Base-by-base conservation (phyloP, 2,888 invertebrate genomes). In the Sycophila texana region DNA sequence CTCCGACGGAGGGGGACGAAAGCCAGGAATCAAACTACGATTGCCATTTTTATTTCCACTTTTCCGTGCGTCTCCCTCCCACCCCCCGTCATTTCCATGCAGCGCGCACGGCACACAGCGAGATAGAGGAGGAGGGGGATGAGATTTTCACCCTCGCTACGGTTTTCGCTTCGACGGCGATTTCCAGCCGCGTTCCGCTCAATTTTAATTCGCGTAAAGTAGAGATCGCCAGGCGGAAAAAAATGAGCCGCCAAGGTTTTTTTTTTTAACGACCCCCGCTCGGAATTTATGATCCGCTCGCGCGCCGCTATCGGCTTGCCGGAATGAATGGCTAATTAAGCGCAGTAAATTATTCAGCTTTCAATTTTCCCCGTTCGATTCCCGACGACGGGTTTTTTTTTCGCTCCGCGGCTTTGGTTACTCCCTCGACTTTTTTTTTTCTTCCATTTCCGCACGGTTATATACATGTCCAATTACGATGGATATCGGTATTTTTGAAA, bases 31-130 rank as follows among this genome's bases (percentile, higher is more conserved):
- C 87, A 87, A 89, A 87, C 84, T 87, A 86, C 88, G 86, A 89
- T 89, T 88, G 87, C 86, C 86, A 88, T 88, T 89, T 89, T 89
- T 87, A 88, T 88, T 87, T 87, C 85, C 84, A 80, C 77, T 77
- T 80, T 80, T 77, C 68, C 77, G 74, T 83, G 82, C 74, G 80
- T 55, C n/a, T 57, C 20, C 49, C 30, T n/a, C 72, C 47, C 66
- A 16, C 68, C 68, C 22, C 72, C 58, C 82, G 74, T 79, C 79
- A 72, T 79, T 79, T 78, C 79, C 76, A 77, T 78, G 72, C 55
- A 77, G 74, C 80, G 77, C 77, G 74, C 76, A 53, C 75, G 79
- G 75, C 26, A 10, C 39, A 39, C 39, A 39, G 39, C 5, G 39
- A 39, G 39, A 39, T 10, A 39, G 39, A 7, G 39, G 10, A 39